Conservation (phyloP, 2,888 invertebrate species). For the Coenonympha arcania region DNA sequence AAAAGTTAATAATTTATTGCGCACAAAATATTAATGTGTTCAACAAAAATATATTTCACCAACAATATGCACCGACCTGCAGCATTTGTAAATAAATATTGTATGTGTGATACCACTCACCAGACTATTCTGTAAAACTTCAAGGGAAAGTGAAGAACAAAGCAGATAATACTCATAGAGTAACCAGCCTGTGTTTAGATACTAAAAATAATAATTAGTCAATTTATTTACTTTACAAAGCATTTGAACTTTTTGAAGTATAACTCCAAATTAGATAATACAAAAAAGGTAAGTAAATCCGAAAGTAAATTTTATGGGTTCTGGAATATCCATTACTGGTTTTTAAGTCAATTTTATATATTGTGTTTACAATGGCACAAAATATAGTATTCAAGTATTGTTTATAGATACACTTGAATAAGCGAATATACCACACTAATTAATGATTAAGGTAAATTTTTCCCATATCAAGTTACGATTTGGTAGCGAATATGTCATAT, state of each 20-base stretch:
- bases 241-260: too few relatives aligned
- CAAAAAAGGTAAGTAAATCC: not conserved
- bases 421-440: not conserved
- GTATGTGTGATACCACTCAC: not conserved
- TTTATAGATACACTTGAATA: not conserved
- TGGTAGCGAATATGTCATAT: not conserved
- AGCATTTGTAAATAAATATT: not conserved
- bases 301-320: not conserved
- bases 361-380: too few relatives aligned
- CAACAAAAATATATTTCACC: conserved; percentile 8
- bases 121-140: too few relatives aligned
- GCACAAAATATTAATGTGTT: conserved; percentile 10
- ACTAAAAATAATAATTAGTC: too few relatives aligned
- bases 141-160: too few relatives aligned
- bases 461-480: not conserved
- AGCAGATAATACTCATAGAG: too few relatives aligned
- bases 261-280: too few relatives aligned
- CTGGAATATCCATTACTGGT: not conserved
- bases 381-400: too few relatives aligned
- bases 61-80: conserved; percentile 19
- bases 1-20: conserved; percentile 16
- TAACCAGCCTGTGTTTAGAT: too few relatives aligned
- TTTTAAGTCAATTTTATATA: too few relatives aligned
- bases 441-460: not conserved
- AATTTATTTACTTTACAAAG: too few relatives aligned